phyloP scores from a whole-genome alignment of 2,797 vertebrate genomes.

The Cossypha niveicapilla region DNA sequence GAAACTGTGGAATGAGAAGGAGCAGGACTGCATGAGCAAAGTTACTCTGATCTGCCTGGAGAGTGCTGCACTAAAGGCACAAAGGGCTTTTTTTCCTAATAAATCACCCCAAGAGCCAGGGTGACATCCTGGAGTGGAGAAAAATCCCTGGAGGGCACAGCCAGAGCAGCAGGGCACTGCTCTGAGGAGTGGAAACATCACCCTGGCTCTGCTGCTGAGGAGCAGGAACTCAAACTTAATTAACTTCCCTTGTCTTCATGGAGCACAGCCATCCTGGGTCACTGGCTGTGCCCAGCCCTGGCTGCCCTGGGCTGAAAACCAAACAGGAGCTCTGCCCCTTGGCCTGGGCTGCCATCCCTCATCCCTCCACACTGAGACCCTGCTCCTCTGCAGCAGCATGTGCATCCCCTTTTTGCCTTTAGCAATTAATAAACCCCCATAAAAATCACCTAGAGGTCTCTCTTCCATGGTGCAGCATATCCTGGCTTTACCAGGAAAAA shows the following conservation, averaged over 20 bases:
- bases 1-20: background rate
- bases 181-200: background rate
- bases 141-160: background rate
- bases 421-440: background rate
- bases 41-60: background rate
- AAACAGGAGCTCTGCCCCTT: accelerated
- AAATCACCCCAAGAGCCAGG: background rate
- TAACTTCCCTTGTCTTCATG: background rate
- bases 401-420: background rate
- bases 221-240: background rate
- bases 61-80: background rate
- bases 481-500: background rate
- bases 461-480: background rate
- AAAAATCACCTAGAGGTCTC: background rate
- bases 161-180: accelerated
- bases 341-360: background rate
- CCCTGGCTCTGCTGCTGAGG: background rate
- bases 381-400: background rate
- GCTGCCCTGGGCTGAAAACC: background rate
- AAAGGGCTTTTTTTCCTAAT: background rate
- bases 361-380: accelerated
- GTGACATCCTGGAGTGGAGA: accelerated
- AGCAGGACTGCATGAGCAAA: accelerated
- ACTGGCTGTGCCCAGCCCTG: background rate
- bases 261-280: accelerated